Percentiles rank a stretch among this genome's conserved stretches.
These are phyloP conservation scores for Poeciliopsis retropinna DNA, from an alignment of 2,113 vertebrate genomes.

Conservation along the genomic window DNA sequence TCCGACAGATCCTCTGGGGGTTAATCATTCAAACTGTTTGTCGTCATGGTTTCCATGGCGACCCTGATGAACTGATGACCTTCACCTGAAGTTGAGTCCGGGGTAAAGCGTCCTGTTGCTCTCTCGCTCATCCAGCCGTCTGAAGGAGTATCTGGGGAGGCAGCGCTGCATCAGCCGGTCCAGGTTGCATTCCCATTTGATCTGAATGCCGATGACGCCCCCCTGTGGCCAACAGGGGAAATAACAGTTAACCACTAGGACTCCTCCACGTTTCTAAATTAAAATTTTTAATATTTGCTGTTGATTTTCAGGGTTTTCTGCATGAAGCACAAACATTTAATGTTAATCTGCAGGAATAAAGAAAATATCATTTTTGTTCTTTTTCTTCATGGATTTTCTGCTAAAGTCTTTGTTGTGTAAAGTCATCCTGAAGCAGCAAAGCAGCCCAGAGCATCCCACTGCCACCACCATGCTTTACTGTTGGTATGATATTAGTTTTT, in stretches of 20 bases:
- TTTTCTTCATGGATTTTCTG: too few species aligned
- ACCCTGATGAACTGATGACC: not conserved
- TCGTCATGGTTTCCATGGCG: not conserved
- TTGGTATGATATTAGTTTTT: too few species aligned
- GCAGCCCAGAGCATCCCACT: too few species aligned
- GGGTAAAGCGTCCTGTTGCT: conserved; percentile 81
- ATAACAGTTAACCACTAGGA: not conserved
- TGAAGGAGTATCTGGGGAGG: conserved; percentile 82
- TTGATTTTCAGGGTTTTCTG: too few species aligned
- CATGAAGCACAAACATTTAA: too few species aligned
- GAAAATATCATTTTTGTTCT: too few species aligned
- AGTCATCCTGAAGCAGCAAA: too few species aligned
- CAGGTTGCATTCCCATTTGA: conserved; percentile 89
- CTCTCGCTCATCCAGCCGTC: conserved; percentile 82
- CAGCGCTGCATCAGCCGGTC: conserved; percentile 79
- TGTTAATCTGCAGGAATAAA: too few species aligned
- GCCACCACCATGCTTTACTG: too few species aligned
- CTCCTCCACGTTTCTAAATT: too few species aligned
- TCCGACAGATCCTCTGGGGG: not conserved
- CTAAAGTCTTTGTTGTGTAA: too few species aligned
- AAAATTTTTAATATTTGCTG: too few species aligned
- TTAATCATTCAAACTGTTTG: not conserved
- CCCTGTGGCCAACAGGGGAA: conserved; percentile 73
- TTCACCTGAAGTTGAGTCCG: conserved; percentile 86
- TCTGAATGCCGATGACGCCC: conserved; percentile 87